phyloP scores from a whole-genome alignment of 2,888 invertebrate genomes.

The Clanis bilineata region DNA sequence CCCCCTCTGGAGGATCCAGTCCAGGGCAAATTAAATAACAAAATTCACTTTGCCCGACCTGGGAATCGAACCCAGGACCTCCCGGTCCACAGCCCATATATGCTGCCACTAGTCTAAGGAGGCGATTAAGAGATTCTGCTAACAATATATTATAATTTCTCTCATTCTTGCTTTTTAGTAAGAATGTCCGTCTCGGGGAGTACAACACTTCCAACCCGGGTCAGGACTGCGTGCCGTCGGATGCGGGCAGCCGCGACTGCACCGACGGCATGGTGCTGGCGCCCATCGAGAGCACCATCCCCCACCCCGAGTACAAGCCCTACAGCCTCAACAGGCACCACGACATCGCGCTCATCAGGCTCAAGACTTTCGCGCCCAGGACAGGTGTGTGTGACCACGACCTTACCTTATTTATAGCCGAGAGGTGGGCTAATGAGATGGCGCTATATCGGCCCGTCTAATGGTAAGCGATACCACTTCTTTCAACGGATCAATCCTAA shows the following conservation, averaged over 20 bases:
- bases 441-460: background rate
- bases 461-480: too few species aligned
- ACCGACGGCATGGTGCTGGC: constrained; percentile 59
- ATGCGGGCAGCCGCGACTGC: constrained; percentile 58
- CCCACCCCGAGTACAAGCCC: constrained; percentile 66
- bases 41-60: too few species aligned
- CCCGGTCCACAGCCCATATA: too few species aligned
- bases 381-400: constrained; percentile 58
- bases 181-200: constrained; percentile 68
- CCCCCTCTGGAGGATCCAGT: too few species aligned
- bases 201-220: constrained; percentile 58
- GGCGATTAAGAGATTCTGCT: too few species aligned
- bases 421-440: too few species aligned
- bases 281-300: constrained; percentile 56
- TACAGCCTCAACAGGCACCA: constrained; percentile 32
- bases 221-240: constrained; percentile 58
- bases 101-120: too few species aligned
- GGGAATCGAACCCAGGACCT: too few species aligned
- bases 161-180: background rate
- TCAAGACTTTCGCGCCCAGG: constrained; percentile 56
- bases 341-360: constrained; percentile 74
- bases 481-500: too few species aligned
- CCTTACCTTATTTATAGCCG: too few species aligned
- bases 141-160: background rate
- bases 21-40: too few species aligned